A percentile compares a stretch with the other conserved stretches of the same genome.
phyloP scores from a whole-genome alignment of 1,140 invertebrate genomes.

The Neoseiulus cucumeris region DNA sequence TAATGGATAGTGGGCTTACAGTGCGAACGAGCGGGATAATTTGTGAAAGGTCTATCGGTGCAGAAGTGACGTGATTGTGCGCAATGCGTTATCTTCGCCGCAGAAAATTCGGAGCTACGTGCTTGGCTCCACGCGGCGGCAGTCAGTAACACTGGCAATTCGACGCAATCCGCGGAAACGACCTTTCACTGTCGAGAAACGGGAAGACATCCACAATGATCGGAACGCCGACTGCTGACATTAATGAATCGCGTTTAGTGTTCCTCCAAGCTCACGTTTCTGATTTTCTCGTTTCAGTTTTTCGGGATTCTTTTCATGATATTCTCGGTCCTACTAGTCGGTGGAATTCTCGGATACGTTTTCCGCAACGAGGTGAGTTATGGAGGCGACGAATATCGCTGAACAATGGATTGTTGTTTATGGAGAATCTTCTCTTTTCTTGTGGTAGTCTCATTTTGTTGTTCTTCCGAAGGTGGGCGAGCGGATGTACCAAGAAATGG shows the following conservation, averaged over 20 bases:
- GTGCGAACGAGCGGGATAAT: too few species aligned
- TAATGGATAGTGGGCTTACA: too few species aligned
- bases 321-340: slow-evolving; percentile 63
- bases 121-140: too few species aligned
- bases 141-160: too few species aligned
- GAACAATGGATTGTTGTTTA: too few species aligned
- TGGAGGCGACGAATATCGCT: not conserved
- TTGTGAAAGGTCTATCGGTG: too few species aligned
- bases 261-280: not conserved
- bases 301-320: slow-evolving; percentile 63
- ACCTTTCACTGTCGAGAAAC: too few species aligned
- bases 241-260: not conserved
- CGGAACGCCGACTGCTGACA: not conserved
- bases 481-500: slow-evolving; percentile 43
- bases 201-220: too few species aligned
- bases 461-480: slow-evolving; percentile 38
- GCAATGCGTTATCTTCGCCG: too few species aligned
- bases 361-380: slow-evolving; percentile 35
- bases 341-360: slow-evolving; percentile 62
- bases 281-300: slow-evolving; percentile 41
- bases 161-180: too few species aligned
- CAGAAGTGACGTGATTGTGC: too few species aligned
- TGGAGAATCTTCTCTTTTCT: not conserved
- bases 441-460: not conserved
- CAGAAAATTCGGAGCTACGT: too few species aligned